These are phyloP conservation scores for Xanthorhoe spadicearia DNA, from an alignment of 2,888 invertebrate species.

Conservation along the genomic window DNA sequence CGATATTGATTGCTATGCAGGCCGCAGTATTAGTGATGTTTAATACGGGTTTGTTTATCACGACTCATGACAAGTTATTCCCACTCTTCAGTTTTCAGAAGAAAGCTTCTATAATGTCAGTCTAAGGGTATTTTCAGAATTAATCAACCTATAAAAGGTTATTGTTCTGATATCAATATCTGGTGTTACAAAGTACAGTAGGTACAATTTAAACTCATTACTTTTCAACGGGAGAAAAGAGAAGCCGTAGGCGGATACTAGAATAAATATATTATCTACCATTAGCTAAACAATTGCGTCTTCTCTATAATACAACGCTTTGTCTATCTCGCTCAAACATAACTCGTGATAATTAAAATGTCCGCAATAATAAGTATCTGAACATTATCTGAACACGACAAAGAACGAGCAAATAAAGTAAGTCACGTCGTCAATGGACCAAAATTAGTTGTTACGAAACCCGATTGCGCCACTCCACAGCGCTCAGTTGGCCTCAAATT, in stretches of 20 bases:
- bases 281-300: neutral
- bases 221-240: no score
- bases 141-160: no score
- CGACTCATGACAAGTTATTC: no score
- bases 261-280: neutral
- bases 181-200: no score
- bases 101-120: no score
- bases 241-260: no score
- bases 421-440: constrained; percentile 59
- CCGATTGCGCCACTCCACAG: constrained; percentile 52
- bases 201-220: no score
- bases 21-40: no score
- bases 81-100: no score
- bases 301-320: neutral
- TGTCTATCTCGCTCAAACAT: neutral
- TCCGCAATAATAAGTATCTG: constrained; percentile 6
- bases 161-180: no score
- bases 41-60: no score
- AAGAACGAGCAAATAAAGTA: constrained; percentile 45
- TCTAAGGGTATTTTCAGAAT: no score
- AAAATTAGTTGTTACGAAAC: constrained; percentile 62
- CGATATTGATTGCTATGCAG: neutral
- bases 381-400: constrained; percentile 15
- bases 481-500: constrained; percentile 57
- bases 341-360: constrained; percentile 8